These are phyloP conservation scores for Panthera uncia DNA, from an alignment of 2,113 vertebrate species.

Conservation along the genomic window DNA sequence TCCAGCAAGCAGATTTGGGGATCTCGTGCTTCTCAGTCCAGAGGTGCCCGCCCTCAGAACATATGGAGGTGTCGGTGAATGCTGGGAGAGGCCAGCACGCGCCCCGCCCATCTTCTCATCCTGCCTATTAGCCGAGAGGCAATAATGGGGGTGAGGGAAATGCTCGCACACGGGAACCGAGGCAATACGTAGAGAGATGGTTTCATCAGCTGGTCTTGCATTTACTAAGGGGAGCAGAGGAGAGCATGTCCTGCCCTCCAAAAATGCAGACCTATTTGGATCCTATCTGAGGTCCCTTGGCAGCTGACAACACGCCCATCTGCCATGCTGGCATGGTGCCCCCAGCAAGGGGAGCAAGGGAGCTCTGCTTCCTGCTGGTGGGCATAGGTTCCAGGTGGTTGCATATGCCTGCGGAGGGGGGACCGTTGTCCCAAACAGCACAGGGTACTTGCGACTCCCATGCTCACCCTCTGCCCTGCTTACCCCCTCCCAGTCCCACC, in stretches of 20 bases:
- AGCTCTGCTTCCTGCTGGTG: conserved; percentile 59
- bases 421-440: not conserved
- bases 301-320: conserved; percentile 60
- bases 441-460: not conserved
- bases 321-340: conserved; percentile 58
- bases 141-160: rapidly evolving
- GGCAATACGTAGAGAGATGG: not conserved
- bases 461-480: not conserved
- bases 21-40: not conserved
- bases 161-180: not conserved
- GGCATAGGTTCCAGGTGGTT: conserved; percentile 54
- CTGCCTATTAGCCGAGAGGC: not conserved
- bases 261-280: conserved; percentile 55
- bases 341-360: not conserved
- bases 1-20: not conserved
- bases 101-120: not conserved
- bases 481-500: not conserved
- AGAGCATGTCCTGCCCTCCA: conserved; percentile 66
- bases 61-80: rapidly evolving
- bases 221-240: not conserved
- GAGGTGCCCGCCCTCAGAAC: not conserved
- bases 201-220: not conserved
- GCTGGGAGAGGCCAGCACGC: not conserved
- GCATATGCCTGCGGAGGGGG: not conserved
- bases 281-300: not conserved